Conservation (phyloP, 92 coral and sea anemone species). For the Palythoa grandis region DNA sequence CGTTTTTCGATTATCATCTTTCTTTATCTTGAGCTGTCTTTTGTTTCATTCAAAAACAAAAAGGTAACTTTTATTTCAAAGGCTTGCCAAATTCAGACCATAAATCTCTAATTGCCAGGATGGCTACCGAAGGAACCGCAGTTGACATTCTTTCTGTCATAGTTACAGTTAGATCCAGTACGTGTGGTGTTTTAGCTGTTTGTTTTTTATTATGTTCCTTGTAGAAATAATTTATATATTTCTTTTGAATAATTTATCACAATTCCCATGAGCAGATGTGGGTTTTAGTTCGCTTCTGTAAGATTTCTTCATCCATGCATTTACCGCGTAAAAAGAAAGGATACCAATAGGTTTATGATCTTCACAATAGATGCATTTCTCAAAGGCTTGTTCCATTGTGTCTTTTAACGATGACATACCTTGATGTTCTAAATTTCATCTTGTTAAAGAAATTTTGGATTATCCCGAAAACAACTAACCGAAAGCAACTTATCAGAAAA, state of each 20-base stretch:
- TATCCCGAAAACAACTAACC: no score
- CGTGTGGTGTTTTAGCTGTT: not conserved
- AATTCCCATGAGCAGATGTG: no score
- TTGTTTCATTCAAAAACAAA: not conserved
- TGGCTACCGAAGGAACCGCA: not conserved
- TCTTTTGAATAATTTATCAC: not conserved
- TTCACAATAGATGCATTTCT: no score
- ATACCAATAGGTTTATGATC: no score
- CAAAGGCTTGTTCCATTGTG: no score
- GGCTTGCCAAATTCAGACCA: not conserved
- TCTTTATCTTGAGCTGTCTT: not conserved
- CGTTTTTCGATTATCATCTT: not conserved
- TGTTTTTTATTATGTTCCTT: not conserved
- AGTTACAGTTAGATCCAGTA: not conserved
- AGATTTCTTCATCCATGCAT: no score
- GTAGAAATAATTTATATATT: not conserved
- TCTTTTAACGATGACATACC: no score
- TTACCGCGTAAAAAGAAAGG: no score
- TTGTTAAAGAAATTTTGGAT: no score
- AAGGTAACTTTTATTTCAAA: not conserved
- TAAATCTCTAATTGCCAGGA: not conserved
- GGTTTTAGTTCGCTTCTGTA: no score
- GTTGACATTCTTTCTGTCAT: slow-evolving; percentile 37
- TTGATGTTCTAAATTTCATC: no score
- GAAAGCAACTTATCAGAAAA: no score